A percentile compares a stretch with the other conserved stretches of the same genome.
These are phyloP conservation scores for Euwallacea similis DNA, from an alignment of 1,140 invertebrate species.

Conservation along the genomic window DNA sequence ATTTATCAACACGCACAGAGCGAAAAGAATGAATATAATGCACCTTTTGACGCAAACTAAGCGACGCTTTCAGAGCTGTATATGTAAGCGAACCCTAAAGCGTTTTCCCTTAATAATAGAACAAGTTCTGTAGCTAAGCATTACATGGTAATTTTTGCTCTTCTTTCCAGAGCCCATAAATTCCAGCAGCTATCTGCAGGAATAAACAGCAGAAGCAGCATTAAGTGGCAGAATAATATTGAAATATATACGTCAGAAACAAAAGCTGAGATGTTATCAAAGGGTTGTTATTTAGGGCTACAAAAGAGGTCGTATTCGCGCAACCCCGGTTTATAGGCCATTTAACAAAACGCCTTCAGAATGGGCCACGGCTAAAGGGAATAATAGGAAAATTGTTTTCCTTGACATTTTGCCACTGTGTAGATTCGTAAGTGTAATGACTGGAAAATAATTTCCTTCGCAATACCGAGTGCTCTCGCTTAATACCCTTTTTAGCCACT, in stretches of 20 bases:
- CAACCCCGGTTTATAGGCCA: conserved; percentile 23
- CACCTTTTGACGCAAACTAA: neutral
- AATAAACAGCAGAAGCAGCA: conserved; percentile 13
- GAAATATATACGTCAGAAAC: conserved; percentile 32
- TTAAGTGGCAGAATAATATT: conserved; percentile 30
- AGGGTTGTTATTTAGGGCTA: conserved; percentile 29
- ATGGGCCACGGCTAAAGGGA: conserved; percentile 17
- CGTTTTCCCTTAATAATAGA: neutral
- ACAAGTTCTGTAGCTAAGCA: conserved; percentile 2
- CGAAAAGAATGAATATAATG: neutral
- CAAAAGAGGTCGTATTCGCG: conserved; percentile 27
- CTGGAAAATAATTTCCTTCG: conserved; percentile 19
- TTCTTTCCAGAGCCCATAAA: conserved; percentile 5
- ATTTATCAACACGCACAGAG: no score
- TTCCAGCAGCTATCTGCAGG: neutral
- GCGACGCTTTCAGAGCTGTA: neutral
- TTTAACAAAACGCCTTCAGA: conserved; percentile 31
- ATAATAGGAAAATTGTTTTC: conserved; percentile 34
- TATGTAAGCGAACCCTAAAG: neutral
- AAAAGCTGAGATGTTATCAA: conserved; percentile 32
- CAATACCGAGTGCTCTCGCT: neutral
- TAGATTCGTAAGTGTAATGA: conserved; percentile 25
- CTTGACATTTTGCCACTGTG: conserved; percentile 23
- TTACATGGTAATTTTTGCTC: neutral
- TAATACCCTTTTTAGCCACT: neutral